Percentiles rank a stretch among this genome's conserved stretches.
phyloP scores from a whole-genome alignment of 2,113 vertebrate genomes.

The Rhinolophus ferrumequinum region DNA sequence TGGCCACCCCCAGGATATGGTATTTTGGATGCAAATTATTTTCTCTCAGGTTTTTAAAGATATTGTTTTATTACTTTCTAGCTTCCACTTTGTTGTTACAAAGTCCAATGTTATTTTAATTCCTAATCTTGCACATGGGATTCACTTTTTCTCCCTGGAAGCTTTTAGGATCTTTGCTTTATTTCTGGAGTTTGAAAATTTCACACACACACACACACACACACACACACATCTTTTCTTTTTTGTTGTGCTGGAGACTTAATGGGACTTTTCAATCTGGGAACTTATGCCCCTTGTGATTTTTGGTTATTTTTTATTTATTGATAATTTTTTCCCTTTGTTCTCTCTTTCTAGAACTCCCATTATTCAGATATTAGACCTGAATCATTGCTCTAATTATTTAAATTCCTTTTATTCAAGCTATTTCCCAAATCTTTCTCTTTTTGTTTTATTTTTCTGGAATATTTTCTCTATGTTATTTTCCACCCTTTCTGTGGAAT shows the following conservation, averaged over 20 bases:
- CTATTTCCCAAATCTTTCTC: neutral
- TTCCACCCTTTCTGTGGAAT: neutral
- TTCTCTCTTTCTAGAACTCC: neutral
- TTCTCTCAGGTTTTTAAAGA: constrained; percentile 25
- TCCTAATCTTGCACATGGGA: neutral
- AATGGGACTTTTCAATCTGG: neutral
- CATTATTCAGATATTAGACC: neutral
- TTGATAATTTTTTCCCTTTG: neutral
- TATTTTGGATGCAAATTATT: neutral
- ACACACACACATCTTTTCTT: neutral
- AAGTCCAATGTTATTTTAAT: neutral
- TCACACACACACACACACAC: neutral
- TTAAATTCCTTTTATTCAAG: constrained; percentile 32
- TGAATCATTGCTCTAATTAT: neutral
- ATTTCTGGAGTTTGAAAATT: constrained; percentile 46
- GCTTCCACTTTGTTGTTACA: neutral
- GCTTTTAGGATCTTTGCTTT: constrained; percentile 41
- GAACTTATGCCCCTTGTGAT: neutral
- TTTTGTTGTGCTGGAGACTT: neutral
- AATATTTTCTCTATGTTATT: neutral
- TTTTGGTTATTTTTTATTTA: neutral
- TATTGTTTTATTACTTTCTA: neutral
- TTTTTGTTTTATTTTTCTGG: constrained; percentile 8
- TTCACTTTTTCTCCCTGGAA: neutral
- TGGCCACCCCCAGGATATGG: too few species aligned